These are phyloP conservation scores for Sarcophaga carnaria DNA, from an alignment of 2,888 invertebrate genomes.

Conservation along the genomic window DNA sequence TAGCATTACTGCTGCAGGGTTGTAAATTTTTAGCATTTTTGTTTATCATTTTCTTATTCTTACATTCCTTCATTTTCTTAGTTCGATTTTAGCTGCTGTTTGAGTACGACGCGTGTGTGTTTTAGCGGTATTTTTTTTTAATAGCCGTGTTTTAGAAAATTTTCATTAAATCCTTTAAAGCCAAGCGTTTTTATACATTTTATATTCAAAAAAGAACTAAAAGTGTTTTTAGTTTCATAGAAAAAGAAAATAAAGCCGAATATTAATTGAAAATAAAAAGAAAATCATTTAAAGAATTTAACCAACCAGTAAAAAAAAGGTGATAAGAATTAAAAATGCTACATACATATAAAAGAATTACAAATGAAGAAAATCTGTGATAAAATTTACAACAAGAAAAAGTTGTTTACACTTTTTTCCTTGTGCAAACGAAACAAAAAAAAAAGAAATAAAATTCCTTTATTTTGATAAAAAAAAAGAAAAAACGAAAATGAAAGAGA, in stretches of 20 bases:
- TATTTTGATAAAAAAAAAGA: slow-evolving; percentile 67
- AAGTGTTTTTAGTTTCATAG: slow-evolving; percentile 1
- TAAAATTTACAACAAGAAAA: slow-evolving; percentile 44
- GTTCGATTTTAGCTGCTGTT: slow-evolving; percentile 65
- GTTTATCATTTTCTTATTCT: slow-evolving; percentile 46
- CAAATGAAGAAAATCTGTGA: slow-evolving; percentile 35
- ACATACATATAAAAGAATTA: neutral
- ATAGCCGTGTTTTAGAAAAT: slow-evolving; percentile 36
- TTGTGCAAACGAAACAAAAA: neutral
- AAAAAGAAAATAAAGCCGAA: slow-evolving; percentile 13
- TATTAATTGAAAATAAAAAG: slow-evolving; percentile 47
- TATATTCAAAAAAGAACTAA: slow-evolving; percentile 11
- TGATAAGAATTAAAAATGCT: slow-evolving; percentile 49
- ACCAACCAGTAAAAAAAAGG: slow-evolving; percentile 77
- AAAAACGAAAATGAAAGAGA: slow-evolving; percentile 24
- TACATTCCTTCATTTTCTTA: slow-evolving; percentile 48
- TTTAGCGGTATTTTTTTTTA: slow-evolving; percentile 44
- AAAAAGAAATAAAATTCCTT: slow-evolving; percentile 46
- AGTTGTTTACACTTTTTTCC: slow-evolving; percentile 55
- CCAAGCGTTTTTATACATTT: slow-evolving; percentile 12
- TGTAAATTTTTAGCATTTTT: slow-evolving; percentile 3
- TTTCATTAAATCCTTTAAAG: slow-evolving; percentile 19
- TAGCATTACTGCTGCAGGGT: neutral
- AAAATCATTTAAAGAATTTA: slow-evolving; percentile 59
- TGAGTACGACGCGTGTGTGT: slow-evolving; percentile 25